Evolutionary conservation across 2,797 vertebrate species (phyloP), one percentile per base, ranked within the genome.

Genomic region (Rhinichthys osculus): DNA sequence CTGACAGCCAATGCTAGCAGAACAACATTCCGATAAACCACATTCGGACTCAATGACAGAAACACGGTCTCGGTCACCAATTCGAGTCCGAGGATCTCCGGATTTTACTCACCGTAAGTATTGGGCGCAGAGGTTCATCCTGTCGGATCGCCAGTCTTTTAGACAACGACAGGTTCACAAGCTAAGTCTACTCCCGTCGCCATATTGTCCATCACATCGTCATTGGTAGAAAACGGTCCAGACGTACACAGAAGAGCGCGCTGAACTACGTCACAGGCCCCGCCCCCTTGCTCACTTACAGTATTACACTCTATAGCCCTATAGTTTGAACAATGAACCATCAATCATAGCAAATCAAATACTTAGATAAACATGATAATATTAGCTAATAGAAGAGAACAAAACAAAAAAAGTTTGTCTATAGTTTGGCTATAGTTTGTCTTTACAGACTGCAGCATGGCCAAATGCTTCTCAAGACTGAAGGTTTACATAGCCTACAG

Each of bases 121-220:
- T 17, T 95, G 94, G 50, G 93, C 93, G 90, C 95, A 96, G 92
- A 95, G 93, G 94, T 94, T 96, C 95, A 96, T 96, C 89, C 93
- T 95, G 92, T 81, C 91, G 87, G 92, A 89, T 92, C 89, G 57
- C 89, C 93, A 82, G 92, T 70, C 86, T 84, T 85, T 94, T 90
- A 95, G 82, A 92, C 91, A 78, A 89, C 90, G 91, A 93, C 92
- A 90, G 90, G 91, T 90, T 89, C 92, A 81, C 83, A 89, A 84
- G 93, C 93, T 92, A 94, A 89, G 89, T 91, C 87, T 90, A 82
- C 91, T 87, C 87, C 92, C 88, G 94, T 87, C 95, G 95, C 95
- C 95, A 96, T 96, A 50, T 95, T 95, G 95, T 93, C 94, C 90
- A 93, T 92, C 92, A 92, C 88, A 93, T 91, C 84, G 82, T 88